Base-by-base conservation (phyloP, 2,797 vertebrate genomes). In the Danio jaintianensis region DNA sequence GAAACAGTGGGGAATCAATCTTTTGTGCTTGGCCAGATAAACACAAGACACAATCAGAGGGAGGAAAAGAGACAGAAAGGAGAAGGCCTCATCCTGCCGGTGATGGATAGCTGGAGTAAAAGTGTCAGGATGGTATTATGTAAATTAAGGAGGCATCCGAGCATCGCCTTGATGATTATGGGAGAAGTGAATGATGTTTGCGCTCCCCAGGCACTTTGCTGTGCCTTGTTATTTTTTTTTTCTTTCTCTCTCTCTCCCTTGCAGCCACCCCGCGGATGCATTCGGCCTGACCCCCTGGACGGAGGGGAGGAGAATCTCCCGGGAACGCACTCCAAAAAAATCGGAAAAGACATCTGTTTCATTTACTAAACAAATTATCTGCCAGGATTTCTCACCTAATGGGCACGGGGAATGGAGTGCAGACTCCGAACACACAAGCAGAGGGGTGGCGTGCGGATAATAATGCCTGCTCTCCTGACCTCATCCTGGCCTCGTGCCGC, bases 31-130 rank as follows among this genome's bases (percentile, higher is more conserved):
- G 92, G 91, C 90, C 92, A 94, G 93, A 95, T 92, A 94, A 95
- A 94, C 91, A 93, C 87, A 86, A 92, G 93, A 88, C 90, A 91
- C 88, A 92, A 91, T 90, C 86, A 91, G 89, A 90, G 89, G 87
- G 87, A 89, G 48, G 86, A 83, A 82, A 85, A 84, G 88, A 87
- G 82, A 83, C 82, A 86, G 83, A 81, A 75, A 85, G 83, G 83
- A 87, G 87, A 82, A 85, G 87, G 89, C 90, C 88, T 92, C 86
- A 85, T 91, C 86, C 90, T 85, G 81, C 84, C 75, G 40, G 85
- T 96, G 96, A 96, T 96, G 94, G 96, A 96, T 97, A 94, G 94
- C 94, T 87, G 91, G 94, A 95, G 95, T 93, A 93, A 96, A 95
- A 80, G 92, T 95, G 93, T 96, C 93, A 95, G 95, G 95, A 94